Evolutionary conservation across 2,113 vertebrate genomes (phyloP).

Genomic region (Azemiops feae): DNA sequence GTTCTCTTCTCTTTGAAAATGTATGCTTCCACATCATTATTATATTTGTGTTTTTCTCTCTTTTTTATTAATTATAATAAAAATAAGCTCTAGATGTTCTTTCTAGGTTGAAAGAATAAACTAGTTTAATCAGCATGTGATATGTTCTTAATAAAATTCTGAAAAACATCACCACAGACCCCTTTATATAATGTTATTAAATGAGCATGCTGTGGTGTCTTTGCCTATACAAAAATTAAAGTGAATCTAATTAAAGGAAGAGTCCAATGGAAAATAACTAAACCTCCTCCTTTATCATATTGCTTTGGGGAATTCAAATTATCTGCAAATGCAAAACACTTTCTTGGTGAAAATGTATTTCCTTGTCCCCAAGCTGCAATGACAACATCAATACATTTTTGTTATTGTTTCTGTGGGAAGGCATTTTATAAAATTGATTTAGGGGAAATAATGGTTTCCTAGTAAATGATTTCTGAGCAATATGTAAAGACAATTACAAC

Average conservation of each 20-base stretch:
- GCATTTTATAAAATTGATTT: conserved; percentile 9
- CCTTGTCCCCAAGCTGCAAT: background rate
- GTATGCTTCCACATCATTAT: too few relatives aligned
- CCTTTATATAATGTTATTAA: background rate
- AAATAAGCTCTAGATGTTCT: background rate
- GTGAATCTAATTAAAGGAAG: background rate
- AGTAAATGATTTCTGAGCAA: too few relatives aligned
- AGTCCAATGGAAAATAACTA: background rate
- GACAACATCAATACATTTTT: background rate
- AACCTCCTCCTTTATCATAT: background rate
- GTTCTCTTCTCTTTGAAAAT: too few relatives aligned
- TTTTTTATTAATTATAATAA: too few relatives aligned
- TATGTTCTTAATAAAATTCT: background rate
- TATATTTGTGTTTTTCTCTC: too few relatives aligned
- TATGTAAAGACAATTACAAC: too few relatives aligned
- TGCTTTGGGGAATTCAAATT: conserved; percentile 24
- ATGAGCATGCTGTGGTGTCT: background rate
- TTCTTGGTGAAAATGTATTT: conserved; percentile 18
- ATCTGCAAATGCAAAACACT: background rate
- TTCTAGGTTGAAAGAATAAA: background rate
- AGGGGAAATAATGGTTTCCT: too few relatives aligned
- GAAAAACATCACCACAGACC: background rate
- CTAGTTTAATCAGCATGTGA: background rate
- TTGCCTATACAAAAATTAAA: background rate
- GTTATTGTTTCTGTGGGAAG: background rate